Evolutionary conservation across 2,797 vertebrate genomes (phyloP).

Genomic region (Chelidonichthys spinosus): DNA sequence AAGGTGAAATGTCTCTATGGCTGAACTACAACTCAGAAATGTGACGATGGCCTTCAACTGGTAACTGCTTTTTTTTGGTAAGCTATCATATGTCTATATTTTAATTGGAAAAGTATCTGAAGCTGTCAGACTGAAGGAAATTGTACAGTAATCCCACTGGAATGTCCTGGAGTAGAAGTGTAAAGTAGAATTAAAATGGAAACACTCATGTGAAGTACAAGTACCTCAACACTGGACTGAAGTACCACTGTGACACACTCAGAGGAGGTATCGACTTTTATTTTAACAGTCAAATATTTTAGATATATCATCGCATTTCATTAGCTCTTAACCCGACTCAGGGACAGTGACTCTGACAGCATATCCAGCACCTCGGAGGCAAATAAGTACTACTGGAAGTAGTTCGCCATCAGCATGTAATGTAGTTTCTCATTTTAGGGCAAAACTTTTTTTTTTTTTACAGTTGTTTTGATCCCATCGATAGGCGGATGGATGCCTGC

Average conservation of each 20-base stretch:
- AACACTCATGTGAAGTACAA: background rate
- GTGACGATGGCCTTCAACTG: background rate
- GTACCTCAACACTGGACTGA: background rate
- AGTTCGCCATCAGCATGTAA: background rate
- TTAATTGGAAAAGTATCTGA: background rate
- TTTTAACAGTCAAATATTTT: background rate
- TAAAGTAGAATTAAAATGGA: background rate
- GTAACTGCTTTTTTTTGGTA: background rate
- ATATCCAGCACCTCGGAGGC: slow-evolving; percentile 1
- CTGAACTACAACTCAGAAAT: background rate
- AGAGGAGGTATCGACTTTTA: background rate
- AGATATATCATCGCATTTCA: background rate
- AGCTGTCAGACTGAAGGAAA: background rate
- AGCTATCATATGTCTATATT: background rate
- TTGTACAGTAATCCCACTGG: background rate
- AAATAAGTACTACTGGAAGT: background rate
- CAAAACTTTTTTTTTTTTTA: slow-evolving; percentile 6
- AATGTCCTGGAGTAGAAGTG: background rate
- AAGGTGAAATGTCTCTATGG: background rate
- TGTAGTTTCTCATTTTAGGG: slow-evolving; percentile 39
- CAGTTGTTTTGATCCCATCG: slow-evolving; percentile 35
- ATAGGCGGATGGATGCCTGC: slow-evolving; percentile 45
- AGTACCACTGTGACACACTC: background rate
- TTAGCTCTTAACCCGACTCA: background rate
- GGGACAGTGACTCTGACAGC: background rate